These are phyloP conservation scores for Danionella dracula DNA, from an alignment of 2,797 vertebrate genomes.

Conservation along the genomic window DNA sequence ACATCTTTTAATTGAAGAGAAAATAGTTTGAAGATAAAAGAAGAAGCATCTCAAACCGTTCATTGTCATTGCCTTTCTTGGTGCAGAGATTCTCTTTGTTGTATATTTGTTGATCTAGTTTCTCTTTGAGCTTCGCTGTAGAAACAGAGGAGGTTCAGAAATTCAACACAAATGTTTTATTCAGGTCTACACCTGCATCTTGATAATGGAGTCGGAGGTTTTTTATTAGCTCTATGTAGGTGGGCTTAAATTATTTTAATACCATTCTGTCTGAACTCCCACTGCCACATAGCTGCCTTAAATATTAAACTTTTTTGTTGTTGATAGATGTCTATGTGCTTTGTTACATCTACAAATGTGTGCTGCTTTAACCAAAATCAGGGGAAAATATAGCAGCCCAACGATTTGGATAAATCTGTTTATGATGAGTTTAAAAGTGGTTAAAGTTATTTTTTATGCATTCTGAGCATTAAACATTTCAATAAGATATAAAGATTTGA, in stretches of 20 bases:
- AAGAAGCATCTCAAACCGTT: background rate
- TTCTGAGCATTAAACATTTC: too few species aligned
- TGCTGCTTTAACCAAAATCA: too few species aligned
- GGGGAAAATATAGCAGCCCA: too few species aligned
- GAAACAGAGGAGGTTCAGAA: background rate
- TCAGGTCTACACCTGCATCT: constrained; percentile 6
- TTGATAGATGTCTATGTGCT: constrained; percentile 38
- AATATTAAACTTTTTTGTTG: constrained; percentile 33
- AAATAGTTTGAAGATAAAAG: background rate
- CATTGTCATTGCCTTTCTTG: background rate
- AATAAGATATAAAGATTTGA: too few species aligned
- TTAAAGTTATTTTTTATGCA: too few species aligned
- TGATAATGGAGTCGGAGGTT: constrained; percentile 11
- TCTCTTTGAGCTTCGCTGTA: background rate
- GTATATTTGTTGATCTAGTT: background rate
- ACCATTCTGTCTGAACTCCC: constrained; percentile 37
- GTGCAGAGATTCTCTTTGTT: constrained; percentile 1
- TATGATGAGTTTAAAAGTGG: too few species aligned
- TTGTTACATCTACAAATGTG: too few species aligned
- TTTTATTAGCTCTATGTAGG: constrained; percentile 35
- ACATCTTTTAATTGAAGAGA: background rate
- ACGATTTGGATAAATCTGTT: too few species aligned
- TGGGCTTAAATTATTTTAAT: constrained; percentile 29
- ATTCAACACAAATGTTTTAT: constrained; percentile 7
- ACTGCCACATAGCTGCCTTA: constrained; percentile 21